phyloP scores from a whole-genome alignment of 2,888 invertebrate species.

The Ceramica pisi region DNA sequence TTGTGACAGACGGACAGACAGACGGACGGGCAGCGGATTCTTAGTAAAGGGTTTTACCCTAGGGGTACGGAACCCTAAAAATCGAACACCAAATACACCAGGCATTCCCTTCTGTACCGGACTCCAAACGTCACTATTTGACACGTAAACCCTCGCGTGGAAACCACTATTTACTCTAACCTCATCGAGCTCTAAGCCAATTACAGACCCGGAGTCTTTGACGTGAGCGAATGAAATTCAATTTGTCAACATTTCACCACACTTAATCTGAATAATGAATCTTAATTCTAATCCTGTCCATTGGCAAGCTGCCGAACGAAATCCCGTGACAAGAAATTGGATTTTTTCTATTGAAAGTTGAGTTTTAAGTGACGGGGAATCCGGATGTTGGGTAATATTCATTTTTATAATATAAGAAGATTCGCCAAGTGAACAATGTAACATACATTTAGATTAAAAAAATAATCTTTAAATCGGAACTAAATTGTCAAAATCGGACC shows the following conservation, averaged over 20 bases:
- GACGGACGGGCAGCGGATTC: no score
- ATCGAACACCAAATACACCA: not conserved
- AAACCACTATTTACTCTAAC: constrained; percentile 64
- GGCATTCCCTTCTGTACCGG: constrained; percentile 7
- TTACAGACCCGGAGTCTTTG: constrained; percentile 68
- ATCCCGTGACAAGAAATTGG: constrained; percentile 46
- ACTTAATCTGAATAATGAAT: constrained; percentile 73
- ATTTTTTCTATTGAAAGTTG: constrained; percentile 53
- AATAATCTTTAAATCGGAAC: no score
- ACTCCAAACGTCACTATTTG: constrained; percentile 45
- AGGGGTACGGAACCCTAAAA: no score
- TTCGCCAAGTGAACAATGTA: no score
- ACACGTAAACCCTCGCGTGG: constrained; percentile 46
- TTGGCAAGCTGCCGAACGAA: constrained; percentile 55
- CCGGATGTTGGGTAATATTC: not conserved
- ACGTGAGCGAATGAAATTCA: constrained; percentile 74
- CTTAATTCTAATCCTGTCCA: constrained; percentile 73
- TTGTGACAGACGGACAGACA: no score
- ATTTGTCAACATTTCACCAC: constrained; percentile 75
- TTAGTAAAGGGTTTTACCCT: no score
- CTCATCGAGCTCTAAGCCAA: constrained; percentile 70
- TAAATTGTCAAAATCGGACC: no score
- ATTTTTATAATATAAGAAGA: no score
- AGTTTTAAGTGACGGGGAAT: constrained; percentile 32
- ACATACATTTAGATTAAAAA: no score